Conservation (phyloP, 2,888 invertebrate genomes). For the Stenolophus ochropezus region DNA sequence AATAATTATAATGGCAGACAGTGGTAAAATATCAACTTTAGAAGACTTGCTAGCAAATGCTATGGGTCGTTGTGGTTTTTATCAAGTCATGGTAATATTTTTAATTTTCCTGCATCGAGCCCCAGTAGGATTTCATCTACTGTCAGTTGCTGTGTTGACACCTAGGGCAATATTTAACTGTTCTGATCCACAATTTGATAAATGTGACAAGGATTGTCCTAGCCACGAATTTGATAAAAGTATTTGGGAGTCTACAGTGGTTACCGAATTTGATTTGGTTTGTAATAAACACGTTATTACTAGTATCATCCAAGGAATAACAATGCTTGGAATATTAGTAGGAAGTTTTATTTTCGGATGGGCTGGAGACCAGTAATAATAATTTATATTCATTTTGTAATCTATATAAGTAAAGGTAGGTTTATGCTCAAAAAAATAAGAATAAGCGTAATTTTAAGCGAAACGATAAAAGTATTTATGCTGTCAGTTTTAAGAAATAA, state of each 20-base stretch:
- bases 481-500: too few species aligned
- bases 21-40: background rate
- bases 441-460: too few species aligned
- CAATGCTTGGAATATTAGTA: conserved; percentile 26
- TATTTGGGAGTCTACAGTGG: background rate
- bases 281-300: background rate
- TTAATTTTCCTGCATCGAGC: conserved; percentile 13
- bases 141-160: background rate
- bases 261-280: conserved; percentile 7
- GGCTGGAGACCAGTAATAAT: conserved; percentile 2
- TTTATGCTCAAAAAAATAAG: too few species aligned
- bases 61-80: conserved; percentile 13
- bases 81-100: background rate
- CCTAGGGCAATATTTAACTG: background rate
- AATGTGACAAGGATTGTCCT: background rate
- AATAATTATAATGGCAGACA: conserved; percentile 9
- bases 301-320: conserved; percentile 61
- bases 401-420: background rate
- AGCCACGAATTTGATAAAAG: background rate
- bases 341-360: conserved; percentile 38
- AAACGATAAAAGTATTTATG: too few species aligned
- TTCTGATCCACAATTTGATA: background rate
- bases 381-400: background rate
- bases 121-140: conserved; percentile 20
- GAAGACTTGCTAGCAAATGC: background rate